Evolutionary conservation across 2,888 invertebrate species (phyloP).

Genomic region (Diloba caeruleocephala): DNA sequence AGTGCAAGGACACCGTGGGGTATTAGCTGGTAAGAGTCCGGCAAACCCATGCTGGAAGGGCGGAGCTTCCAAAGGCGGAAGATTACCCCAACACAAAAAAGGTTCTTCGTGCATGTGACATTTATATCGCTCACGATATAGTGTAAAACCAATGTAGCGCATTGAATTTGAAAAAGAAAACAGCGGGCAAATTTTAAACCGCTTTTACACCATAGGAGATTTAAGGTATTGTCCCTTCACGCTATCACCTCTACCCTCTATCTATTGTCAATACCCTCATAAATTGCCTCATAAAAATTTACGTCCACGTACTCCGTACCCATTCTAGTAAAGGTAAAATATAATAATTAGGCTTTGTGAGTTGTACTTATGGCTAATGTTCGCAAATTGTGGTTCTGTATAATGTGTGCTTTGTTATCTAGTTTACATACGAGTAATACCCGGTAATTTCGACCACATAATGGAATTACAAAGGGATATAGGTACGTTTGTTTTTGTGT

Average conservation of each 20-base stretch:
- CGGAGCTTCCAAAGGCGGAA: too few species aligned
- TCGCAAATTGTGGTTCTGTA: constrained; percentile 22
- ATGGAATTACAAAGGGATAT: neutral
- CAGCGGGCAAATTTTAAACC: too few species aligned
- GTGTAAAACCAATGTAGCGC: too few species aligned
- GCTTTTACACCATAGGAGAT: too few species aligned
- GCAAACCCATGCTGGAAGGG: too few species aligned
- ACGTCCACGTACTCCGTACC: neutral
- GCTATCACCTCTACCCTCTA: neutral
- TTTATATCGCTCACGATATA: too few species aligned
- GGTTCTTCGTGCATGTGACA: too few species aligned
- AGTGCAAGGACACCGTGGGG: too few species aligned
- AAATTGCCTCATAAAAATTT: constrained; percentile 15
- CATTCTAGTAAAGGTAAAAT: constrained; percentile 7
- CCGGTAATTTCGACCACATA: constrained; percentile 1
- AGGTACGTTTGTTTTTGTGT: constrained; percentile 7
- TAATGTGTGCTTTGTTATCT: constrained; percentile 7
- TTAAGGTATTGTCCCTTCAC: too few species aligned
- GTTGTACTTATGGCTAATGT: constrained; percentile 14
- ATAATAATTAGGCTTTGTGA: constrained; percentile 4
- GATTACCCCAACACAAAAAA: too few species aligned
- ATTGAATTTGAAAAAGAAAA: too few species aligned
- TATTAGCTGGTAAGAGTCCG: too few species aligned
- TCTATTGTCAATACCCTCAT: constrained; percentile 6
- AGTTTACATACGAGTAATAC: constrained; percentile 7